Evolutionary conservation across 2,113 vertebrate genomes (phyloP).

Genomic region (Semicossyphus pulcher): DNA sequence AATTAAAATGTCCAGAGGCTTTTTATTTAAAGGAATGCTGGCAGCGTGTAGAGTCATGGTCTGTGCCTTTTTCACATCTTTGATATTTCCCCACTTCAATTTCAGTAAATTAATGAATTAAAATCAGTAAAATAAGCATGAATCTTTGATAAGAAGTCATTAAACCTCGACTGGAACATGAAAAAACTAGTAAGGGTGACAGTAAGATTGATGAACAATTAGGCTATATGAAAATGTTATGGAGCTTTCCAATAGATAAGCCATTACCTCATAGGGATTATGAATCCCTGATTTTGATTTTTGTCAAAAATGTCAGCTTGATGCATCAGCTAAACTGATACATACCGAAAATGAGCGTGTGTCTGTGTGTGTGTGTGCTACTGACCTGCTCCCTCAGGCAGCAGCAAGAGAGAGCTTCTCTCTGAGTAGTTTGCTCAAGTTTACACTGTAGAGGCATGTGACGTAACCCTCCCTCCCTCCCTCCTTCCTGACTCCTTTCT

Average conservation of each 20-base stretch:
- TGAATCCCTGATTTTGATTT: neutral
- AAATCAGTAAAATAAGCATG: neutral
- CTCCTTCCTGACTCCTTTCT: neutral
- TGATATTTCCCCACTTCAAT: neutral
- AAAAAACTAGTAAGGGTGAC: neutral
- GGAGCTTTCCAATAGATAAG: neutral
- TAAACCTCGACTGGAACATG: neutral
- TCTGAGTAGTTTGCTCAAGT: slow-evolving; percentile 61
- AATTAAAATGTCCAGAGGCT: neutral
- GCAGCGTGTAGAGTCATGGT: neutral
- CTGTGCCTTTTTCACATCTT: neutral
- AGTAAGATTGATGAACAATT: neutral
- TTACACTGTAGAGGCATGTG: slow-evolving; percentile 70
- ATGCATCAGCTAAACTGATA: slow-evolving; percentile 27
- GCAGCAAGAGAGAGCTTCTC: slow-evolving; percentile 39
- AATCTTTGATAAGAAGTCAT: neutral
- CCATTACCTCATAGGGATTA: neutral
- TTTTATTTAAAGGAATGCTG: neutral
- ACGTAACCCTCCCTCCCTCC: slow-evolving; percentile 52
- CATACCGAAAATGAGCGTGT: neutral
- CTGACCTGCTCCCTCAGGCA: slow-evolving; percentile 60
- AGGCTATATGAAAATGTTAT: no score
- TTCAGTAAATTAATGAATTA: neutral
- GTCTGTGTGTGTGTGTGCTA: slow-evolving; percentile 6
- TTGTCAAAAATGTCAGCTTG: slow-evolving; percentile 6